Conservation (phyloP, 37 sponge, comb jelly and placozoan species). For the Chondrilla cf. caribensis region DNA sequence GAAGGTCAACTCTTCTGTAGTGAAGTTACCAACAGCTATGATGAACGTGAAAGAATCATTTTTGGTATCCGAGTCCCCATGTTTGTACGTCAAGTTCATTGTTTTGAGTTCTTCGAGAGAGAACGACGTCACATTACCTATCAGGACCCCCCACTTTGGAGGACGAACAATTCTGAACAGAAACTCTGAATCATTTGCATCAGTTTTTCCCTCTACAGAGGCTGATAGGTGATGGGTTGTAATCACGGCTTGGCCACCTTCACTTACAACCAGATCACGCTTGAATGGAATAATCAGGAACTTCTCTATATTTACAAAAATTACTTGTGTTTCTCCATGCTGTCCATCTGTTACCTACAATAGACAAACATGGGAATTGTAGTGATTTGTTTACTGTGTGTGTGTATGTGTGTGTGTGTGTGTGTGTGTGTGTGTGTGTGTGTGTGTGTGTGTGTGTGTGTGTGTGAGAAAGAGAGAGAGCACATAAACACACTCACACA, state of each 20-base stretch:
- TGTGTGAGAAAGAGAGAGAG: too few relatives aligned
- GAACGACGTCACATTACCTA: neutral
- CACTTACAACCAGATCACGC: neutral
- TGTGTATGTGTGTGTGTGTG: too few relatives aligned
- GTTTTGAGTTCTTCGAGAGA: constrained; percentile 28
- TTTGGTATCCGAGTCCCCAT: constrained; percentile 31
- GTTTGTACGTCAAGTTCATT: constrained; percentile 29
- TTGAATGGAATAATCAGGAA: neutral
- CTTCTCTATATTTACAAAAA: neutral
- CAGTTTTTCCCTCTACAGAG: neutral
- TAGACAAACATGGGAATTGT: neutral
- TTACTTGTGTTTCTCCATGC: too few relatives aligned
- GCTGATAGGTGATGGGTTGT: constrained; percentile 1
- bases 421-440: too few relatives aligned
- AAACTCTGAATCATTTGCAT: neutral
- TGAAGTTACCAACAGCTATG: constrained; percentile 21
- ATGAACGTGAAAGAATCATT: constrained; percentile 32
- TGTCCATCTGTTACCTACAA: neutral
- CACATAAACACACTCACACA: neutral
- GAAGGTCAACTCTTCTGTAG: neutral
- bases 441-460: too few relatives aligned
- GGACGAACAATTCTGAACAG: neutral
- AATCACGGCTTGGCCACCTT: constrained; percentile 37
- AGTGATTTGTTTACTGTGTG: too few relatives aligned
- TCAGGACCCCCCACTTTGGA: constrained; percentile 38